Conservation (phyloP, 2,888 invertebrate genomes). For the Brachypterus glaber region DNA sequence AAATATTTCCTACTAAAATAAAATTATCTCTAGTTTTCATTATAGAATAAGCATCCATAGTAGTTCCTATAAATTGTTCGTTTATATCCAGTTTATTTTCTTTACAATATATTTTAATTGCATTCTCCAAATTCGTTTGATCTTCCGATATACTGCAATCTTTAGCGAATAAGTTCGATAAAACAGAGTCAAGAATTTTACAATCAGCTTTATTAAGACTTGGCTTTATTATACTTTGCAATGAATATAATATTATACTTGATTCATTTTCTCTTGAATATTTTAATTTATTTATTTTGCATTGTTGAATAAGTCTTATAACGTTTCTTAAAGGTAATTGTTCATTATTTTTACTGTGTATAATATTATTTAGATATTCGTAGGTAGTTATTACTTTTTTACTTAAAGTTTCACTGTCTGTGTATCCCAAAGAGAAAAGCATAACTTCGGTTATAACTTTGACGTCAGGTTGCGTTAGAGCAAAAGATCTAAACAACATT, state of each 20-base stretch:
- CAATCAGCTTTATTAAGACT: conserved; percentile 78
- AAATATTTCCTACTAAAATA: conserved; percentile 74
- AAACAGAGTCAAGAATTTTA: conserved; percentile 69
- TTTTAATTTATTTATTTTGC: conserved; percentile 62
- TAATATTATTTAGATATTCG: too few species aligned
- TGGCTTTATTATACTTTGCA: conserved; percentile 77
- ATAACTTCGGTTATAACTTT: conserved; percentile 72
- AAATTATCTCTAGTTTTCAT: conserved; percentile 74
- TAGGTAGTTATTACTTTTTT: too few species aligned
- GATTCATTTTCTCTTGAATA: conserved; percentile 64
- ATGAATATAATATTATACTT: conserved; percentile 63
- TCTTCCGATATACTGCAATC: conserved; percentile 44
- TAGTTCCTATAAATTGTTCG: conserved; percentile 62
- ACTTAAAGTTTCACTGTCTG: too few species aligned
- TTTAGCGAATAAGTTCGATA: conserved; percentile 79
- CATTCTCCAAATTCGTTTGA: conserved; percentile 25
- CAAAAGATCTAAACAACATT: conserved; percentile 68
- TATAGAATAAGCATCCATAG: conserved; percentile 79
- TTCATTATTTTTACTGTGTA: conserved; percentile 69
- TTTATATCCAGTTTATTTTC: conserved; percentile 60
- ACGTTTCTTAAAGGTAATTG: conserved; percentile 76
- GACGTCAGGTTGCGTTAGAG: conserved; percentile 78
- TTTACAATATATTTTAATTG: conserved; percentile 51
- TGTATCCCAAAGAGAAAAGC: conserved; percentile 62
- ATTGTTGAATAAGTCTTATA: conserved; percentile 70